phyloP scores from a whole-genome alignment of 2,797 vertebrate species.

The Enteromius anoplus region DNA sequence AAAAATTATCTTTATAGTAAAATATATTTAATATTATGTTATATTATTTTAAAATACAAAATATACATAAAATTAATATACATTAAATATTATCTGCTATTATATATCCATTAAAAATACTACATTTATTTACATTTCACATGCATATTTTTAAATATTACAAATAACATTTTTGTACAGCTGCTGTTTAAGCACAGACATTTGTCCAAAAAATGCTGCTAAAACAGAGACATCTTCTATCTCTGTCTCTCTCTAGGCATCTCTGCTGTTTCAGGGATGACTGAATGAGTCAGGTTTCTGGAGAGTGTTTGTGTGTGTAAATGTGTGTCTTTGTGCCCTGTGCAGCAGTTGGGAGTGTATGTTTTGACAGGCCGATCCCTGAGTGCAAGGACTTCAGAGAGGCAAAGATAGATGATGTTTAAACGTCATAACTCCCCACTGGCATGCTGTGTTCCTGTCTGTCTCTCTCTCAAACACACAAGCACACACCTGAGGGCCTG shows the following conservation, averaged over 20 bases:
- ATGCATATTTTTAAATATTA: background rate
- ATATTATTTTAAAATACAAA: background rate
- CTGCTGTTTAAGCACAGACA: conserved; percentile 10
- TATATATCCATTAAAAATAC: background rate
- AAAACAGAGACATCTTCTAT: conserved; percentile 63
- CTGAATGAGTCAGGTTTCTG: conserved; percentile 50
- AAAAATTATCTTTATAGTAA: too few relatives aligned
- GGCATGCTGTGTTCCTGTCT: conserved; percentile 12
- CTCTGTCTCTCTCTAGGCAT: conserved; percentile 24
- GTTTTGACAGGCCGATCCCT: conserved; percentile 61
- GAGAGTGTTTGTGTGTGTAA: conserved; percentile 38
- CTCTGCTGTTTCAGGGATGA: conserved; percentile 55
- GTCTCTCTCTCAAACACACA: conserved; percentile 26
- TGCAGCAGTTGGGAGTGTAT: conserved; percentile 51
- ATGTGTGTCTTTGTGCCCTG: conserved; percentile 43
- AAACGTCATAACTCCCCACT: conserved; percentile 50
- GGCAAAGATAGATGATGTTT: conserved; percentile 61
- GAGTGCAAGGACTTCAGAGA: conserved; percentile 55
- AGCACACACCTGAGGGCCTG: conserved; percentile 27
- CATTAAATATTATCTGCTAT: background rate
- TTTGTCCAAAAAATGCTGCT: conserved; percentile 18
- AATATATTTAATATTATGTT: background rate
- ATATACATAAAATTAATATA: background rate
- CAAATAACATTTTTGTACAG: background rate
- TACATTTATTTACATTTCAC: background rate